Base-by-base conservation (phyloP, 2,113 vertebrate genomes). In the Xenopus tropicalis region DNA sequence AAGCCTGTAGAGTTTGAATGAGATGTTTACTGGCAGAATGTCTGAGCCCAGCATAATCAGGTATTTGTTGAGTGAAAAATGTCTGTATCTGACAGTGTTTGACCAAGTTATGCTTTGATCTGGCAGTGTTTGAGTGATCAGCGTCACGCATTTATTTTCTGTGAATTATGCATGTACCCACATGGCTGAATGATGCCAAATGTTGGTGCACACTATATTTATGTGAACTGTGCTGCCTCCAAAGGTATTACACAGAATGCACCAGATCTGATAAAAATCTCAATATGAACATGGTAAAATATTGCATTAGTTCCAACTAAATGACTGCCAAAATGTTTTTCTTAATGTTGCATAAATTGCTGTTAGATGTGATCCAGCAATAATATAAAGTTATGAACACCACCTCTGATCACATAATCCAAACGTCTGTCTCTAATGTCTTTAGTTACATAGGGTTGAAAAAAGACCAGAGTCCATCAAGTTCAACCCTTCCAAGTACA, bases 61-160 rank as follows among this genome's bases (percentile, higher is more conserved):
- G 71, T 62, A 56, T 66, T 43, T 22, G 62, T 58, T 46, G 52
- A 58, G 62, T 58, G 71, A 73, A 29, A 64, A 64, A 73, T 73
- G 62, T 59, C 63, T 24, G 71, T 51, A 63, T 66, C 71, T 73
- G 71, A 73, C 71, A 73, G 71, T 57, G 54, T 57, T 57, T 57
- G 62, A 73, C 52, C 71, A 57, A 66, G 61, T 65, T 72, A 73
- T 73, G 54, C 23, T 62, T 66, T 59, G 51, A 73, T 66, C 71
- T 58, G 51, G 51, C 71, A 14, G 62, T 22, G 61, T 59, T 22
- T 58, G 52, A 46, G 51, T 73, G 63, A 73, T 73, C 63, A 66
- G 63, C 62, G 57, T 51, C 62, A 66, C 56, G 22, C 37, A 59
- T 21, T 58, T 66, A 23, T 66, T 66, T 73, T 52, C 63, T 44